Evolutionary conservation across 2,888 invertebrate species (phyloP), one percentile per base, ranked within the genome.

Genomic region (Drosophila mulleri): DNA sequence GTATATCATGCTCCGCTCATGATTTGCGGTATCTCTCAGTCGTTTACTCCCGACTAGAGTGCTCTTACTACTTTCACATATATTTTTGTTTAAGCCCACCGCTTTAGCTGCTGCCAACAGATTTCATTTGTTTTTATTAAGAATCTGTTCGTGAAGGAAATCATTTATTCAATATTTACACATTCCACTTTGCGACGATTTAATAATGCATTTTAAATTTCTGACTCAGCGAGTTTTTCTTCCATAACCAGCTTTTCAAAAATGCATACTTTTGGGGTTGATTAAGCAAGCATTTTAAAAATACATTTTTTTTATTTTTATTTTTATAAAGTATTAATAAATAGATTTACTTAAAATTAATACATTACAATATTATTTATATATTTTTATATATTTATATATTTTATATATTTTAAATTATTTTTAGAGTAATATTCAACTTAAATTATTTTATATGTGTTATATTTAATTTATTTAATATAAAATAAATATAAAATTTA

Each of bases 61-160:
- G n/a, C 29, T 48, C 26, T 29, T 48, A 29, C 32, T 7, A 5
- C 8, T 18, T 12, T 18, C 18, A 18, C n/a, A n/a, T 29, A 29
- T 29, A 29, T 29, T n/a, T 50, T 18, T 32, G 32, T 74, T 67
- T n/a, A 67, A 56, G 37, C 20, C n/a, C 48, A 5, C 20, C 20
- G n/a, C 23, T 65, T 41, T 8, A 29, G 11, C 18, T 67, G 39
- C 29, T 18, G 61, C 32, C 45, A 53, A 39, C 42, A 47, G 26
- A 58, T 61, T 54, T 23, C 66, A 78, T 68, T 71, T 77, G 67
- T 60, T 74, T 74, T 65, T 69, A 67, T 79, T 48, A 72, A 69
- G 66, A 23, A 59, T 9, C 20, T 37, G 41, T 12, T 29, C n/a
- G 2, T 37, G 26, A 39, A 54, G 7, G 18, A 44, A 20, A 44